Percentiles rank a stretch among this genome's conserved stretches.
phyloP scores from a whole-genome alignment of 2,888 invertebrate species.

The Caenorhabditis sulstoni region DNA sequence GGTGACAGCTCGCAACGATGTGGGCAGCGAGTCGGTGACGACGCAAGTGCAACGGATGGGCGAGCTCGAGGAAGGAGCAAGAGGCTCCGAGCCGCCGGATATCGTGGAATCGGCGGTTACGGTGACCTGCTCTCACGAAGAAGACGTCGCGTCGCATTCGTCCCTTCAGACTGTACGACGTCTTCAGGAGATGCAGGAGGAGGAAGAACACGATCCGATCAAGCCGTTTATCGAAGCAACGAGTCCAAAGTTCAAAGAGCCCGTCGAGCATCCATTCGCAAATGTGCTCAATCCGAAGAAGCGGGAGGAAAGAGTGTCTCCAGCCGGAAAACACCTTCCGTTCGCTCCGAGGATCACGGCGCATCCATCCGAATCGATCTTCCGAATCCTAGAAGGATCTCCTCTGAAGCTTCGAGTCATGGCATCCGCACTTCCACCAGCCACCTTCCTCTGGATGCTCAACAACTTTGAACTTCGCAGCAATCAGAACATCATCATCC shows the following conservation, averaged over 20 bases:
- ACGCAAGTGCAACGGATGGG: constrained; percentile 65
- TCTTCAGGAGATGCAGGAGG: constrained; percentile 46
- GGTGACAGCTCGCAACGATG: constrained; percentile 73
- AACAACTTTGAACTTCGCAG: constrained; percentile 76
- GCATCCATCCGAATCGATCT: constrained; percentile 60
- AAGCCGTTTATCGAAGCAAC: constrained; percentile 56
- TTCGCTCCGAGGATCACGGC: constrained; percentile 71
- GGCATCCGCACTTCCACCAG: constrained; percentile 76
- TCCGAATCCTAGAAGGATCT: constrained; percentile 60
- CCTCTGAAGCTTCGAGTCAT: constrained; percentile 66
- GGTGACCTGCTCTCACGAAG: constrained; percentile 61
- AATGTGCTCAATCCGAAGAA: constrained; percentile 50
- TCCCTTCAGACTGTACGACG: constrained; percentile 68
- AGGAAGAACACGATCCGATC: constrained; percentile 34
- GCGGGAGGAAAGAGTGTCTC: constrained; percentile 40
- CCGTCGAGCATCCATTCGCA: constrained; percentile 49
- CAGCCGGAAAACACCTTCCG: constrained; percentile 60
- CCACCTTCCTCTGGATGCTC: constrained; percentile 75
- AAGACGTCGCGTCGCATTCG: constrained; percentile 52
- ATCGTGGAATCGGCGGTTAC: constrained; percentile 70
- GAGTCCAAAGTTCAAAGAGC: constrained; percentile 30
- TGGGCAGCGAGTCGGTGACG: constrained; percentile 65
- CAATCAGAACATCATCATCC: constrained; percentile 62
- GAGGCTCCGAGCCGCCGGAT: constrained; percentile 65
- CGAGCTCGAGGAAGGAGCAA: constrained; percentile 53